Evolutionary conservation across 1,140 invertebrate genomes (phyloP).

Genomic region (Rhyzopertha dominica): DNA sequence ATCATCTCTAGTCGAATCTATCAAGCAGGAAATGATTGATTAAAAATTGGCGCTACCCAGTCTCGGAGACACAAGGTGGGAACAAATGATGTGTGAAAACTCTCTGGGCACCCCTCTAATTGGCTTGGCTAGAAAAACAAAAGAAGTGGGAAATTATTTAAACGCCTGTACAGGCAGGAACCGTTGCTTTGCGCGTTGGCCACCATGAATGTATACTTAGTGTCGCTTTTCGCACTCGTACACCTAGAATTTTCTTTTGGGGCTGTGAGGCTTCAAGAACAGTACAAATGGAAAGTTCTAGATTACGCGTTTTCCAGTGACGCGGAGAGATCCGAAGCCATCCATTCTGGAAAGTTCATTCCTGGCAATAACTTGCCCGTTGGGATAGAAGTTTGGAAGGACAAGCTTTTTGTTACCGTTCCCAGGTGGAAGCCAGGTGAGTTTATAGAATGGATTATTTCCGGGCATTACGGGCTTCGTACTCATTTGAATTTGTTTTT

Average conservation of each 20-base stretch:
- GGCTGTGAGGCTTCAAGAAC: constrained; percentile 55
- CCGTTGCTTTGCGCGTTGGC: neutral
- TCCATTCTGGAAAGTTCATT: constrained; percentile 58
- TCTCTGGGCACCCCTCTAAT: neutral
- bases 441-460: constrained; percentile 9
- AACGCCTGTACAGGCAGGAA: neutral
- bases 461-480: too few relatives aligned
- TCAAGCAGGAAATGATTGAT: too few relatives aligned
- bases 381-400: constrained; percentile 70
- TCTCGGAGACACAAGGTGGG: too few relatives aligned
- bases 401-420: constrained; percentile 72
- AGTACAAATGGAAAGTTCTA: constrained; percentile 67
- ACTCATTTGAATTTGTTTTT: too few relatives aligned
- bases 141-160: neutral
- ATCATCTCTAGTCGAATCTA: too few relatives aligned
- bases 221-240: neutral
- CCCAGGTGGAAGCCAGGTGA: constrained; percentile 61
- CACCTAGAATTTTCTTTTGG: neutral
- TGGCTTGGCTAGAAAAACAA: neutral
- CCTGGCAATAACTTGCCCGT: constrained; percentile 72
- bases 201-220: neutral
- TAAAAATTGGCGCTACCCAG: too few relatives aligned
- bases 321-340: constrained; percentile 54
- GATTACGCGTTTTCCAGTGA: constrained; percentile 67
- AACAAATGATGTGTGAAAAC: neutral